Percentiles rank a stretch among this genome's conserved stretches.
phyloP scores from a whole-genome alignment of 2,113 vertebrate species.

The Peromyscus polionotus region DNA sequence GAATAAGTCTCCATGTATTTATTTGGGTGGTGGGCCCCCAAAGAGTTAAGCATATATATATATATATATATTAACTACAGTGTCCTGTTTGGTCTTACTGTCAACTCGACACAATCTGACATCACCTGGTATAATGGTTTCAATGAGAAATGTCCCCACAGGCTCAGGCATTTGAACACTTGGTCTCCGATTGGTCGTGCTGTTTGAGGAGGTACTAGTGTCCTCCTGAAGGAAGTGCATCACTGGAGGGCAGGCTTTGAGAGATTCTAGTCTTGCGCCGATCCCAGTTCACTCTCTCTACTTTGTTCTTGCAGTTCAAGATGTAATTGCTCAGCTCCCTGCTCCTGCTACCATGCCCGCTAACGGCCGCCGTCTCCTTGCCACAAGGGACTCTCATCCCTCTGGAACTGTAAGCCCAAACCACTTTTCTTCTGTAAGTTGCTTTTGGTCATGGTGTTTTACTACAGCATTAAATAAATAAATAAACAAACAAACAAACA shows the following conservation, averaged over 20 bases:
- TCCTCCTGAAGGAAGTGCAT: not conserved
- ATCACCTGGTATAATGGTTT: not conserved
- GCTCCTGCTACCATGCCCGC: not conserved
- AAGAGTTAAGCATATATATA: too few species aligned
- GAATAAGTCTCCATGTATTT: too few species aligned
- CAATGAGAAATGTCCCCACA: not conserved
- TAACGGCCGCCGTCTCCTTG: not conserved
- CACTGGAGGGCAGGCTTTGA: not conserved
- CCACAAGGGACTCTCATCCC: not conserved
- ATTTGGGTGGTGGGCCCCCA: too few species aligned
- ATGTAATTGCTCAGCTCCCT: not conserved
- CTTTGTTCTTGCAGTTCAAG: not conserved
- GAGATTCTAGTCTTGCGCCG: not conserved
- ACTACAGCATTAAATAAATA: too few species aligned
- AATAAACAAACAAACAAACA: not conserved
- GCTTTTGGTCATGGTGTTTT: not conserved
- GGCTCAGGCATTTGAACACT: not conserved
- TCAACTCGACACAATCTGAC: too few species aligned
- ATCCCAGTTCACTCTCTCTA: not conserved
- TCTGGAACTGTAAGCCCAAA: not conserved
- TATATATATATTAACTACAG: too few species aligned
- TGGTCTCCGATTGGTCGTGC: not conserved
- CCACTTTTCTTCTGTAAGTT: not conserved
- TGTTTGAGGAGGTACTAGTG: not conserved
- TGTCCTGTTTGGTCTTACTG: not conserved